Evolutionary conservation across 2,113 vertebrate species (phyloP).

Genomic region (Pomatorhinus ruficollis): DNA sequence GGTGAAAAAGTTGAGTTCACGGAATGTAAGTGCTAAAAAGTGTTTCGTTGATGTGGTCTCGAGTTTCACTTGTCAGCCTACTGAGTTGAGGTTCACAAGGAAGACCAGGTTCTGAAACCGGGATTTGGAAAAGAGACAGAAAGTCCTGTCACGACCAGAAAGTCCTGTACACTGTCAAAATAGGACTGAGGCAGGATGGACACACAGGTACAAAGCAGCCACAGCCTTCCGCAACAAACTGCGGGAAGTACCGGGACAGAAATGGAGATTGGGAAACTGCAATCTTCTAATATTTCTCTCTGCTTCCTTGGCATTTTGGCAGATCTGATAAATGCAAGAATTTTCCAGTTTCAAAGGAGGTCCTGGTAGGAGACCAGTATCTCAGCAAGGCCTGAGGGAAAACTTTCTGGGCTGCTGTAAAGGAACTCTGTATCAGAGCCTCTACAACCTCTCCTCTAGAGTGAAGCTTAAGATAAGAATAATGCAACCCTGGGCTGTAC

Average conservation of each 20-base stretch:
- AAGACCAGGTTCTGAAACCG: neutral
- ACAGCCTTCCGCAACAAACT: neutral
- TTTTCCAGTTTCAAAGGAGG: neutral
- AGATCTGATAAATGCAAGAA: neutral
- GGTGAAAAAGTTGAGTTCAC: neutral
- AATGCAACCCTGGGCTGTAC: neutral
- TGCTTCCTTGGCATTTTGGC: neutral
- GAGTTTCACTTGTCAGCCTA: neutral
- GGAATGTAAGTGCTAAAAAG: neutral
- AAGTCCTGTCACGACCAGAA: neutral
- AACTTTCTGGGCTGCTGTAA: neutral
- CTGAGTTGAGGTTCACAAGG: neutral
- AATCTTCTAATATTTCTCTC: neutral
- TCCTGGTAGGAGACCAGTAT: neutral
- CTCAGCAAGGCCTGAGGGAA: neutral
- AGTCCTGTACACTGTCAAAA: neutral
- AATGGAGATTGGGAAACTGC: neutral
- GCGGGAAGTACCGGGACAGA: neutral
- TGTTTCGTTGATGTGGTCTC: neutral
- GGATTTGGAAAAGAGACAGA: neutral
- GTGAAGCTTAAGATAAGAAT: neutral
- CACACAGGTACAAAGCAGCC: neutral
- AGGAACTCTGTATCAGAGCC: neutral
- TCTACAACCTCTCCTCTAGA: neutral
- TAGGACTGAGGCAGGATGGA: neutral